Evolutionary conservation across 2,888 invertebrate genomes (phyloP).

Genomic region (Cheilosia impressa): DNA sequence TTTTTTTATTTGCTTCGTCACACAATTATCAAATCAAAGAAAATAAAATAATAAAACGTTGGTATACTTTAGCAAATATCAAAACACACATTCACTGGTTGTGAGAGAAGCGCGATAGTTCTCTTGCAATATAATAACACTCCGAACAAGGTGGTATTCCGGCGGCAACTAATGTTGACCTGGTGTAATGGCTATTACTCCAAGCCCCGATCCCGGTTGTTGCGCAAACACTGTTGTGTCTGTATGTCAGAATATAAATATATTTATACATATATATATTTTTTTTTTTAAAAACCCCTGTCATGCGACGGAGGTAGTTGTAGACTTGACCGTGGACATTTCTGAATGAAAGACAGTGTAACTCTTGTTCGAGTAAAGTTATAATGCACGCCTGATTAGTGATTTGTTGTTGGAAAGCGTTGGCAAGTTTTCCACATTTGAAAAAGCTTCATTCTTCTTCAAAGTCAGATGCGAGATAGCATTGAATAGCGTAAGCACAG

Average conservation of each 20-base stretch:
- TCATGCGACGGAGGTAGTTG: constrained; percentile 65
- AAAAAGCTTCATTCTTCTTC: constrained; percentile 49
- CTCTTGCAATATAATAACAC: constrained; percentile 27
- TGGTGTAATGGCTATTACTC: constrained; percentile 70
- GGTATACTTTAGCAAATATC: background rate
- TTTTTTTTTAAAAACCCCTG: constrained; percentile 35
- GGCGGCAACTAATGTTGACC: constrained; percentile 72
- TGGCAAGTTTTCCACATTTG: constrained; percentile 39
- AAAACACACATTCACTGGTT: constrained; percentile 8
- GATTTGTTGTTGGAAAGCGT: constrained; percentile 68
- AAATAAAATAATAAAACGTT: background rate
- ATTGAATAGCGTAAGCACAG: constrained; percentile 38
- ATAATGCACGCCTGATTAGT: constrained; percentile 44
- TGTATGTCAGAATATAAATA: constrained; percentile 41
- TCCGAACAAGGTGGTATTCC: constrained; percentile 66
- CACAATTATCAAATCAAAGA: background rate
- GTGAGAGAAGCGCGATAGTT: constrained; percentile 14
- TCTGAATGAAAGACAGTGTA: constrained; percentile 73
- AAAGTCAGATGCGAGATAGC: constrained; percentile 14
- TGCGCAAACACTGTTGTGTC: constrained; percentile 68
- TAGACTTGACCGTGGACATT: constrained; percentile 74
- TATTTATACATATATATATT: background rate
- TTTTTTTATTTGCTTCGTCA: background rate
- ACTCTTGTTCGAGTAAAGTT: constrained; percentile 52
- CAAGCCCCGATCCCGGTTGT: constrained; percentile 58